phyloP scores from a whole-genome alignment of 2,113 vertebrate species.

The Menidia beryllina region DNA sequence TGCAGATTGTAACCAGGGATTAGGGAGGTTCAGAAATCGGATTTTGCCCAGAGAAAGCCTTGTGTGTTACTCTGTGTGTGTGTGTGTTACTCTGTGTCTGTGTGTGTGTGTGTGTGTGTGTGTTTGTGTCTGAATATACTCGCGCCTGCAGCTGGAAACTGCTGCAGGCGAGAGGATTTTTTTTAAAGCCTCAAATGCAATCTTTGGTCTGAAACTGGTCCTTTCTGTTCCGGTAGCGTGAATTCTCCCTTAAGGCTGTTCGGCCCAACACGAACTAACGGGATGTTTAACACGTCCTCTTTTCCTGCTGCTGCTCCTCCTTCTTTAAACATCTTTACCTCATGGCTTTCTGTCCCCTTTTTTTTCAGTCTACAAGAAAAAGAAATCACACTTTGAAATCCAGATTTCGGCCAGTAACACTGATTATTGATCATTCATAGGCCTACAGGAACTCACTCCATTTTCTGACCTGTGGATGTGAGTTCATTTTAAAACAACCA shows the following conservation, averaged over 20 bases:
- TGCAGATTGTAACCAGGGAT: constrained; percentile 94
- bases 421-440: no score
- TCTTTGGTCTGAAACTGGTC: constrained; percentile 74
- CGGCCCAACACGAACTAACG: no score
- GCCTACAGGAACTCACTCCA: no score
- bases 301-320: background rate
- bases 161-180: constrained; percentile 64
- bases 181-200: constrained; percentile 77
- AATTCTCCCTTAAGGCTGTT: no score
- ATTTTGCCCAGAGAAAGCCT: constrained; percentile 91
- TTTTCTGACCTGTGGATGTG: no score
- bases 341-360: background rate
- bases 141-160: constrained; percentile 66
- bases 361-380: constrained; percentile 27
- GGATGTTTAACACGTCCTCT: constrained; percentile 43
- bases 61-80: constrained; percentile 63
- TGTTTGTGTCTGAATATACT: constrained; percentile 78
- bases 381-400: background rate
- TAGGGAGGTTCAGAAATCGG: constrained; percentile 94
- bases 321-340: constrained; percentile 1
- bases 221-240: no score
- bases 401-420: no score
- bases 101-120: constrained; percentile 27
- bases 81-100: constrained; percentile 40
- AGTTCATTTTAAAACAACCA: no score